Evolutionary conservation across 2,888 invertebrate genomes (phyloP).

Genomic region (Dromius quadrimaculatus): DNA sequence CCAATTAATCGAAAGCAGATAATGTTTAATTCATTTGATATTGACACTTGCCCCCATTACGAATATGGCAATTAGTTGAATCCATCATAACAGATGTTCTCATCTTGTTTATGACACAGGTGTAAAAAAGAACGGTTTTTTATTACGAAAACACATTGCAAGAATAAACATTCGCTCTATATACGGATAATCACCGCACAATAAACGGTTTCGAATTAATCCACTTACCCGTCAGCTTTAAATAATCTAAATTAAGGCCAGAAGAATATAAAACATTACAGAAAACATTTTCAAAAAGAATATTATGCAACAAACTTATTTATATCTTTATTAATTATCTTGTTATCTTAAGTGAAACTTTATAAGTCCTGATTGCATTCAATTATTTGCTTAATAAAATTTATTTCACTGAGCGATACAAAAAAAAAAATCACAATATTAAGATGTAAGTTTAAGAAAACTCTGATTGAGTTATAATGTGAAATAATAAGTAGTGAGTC

Average conservation of each 20-base stretch:
- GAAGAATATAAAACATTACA: too few species aligned
- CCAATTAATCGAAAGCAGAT: constrained; percentile 7
- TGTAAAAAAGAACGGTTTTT: constrained; percentile 12
- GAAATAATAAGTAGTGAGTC: too few species aligned
- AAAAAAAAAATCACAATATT: too few species aligned
- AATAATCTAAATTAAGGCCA: constrained; percentile 12
- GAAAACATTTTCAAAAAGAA: too few species aligned
- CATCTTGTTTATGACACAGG: not conserved
- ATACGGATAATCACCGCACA: constrained; percentile 32
- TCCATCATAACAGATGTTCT: constrained; percentile 36
- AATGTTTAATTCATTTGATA: constrained; percentile 34
- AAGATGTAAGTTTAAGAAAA: too few species aligned
- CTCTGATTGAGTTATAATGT: too few species aligned
- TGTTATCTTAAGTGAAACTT: too few species aligned
- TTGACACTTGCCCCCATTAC: constrained; percentile 2
- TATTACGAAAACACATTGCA: constrained; percentile 38
- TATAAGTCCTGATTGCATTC: too few species aligned
- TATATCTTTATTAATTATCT: too few species aligned
- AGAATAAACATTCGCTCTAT: constrained; percentile 33
- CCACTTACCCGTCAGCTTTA: not conserved
- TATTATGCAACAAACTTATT: too few species aligned
- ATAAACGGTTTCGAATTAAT: constrained; percentile 15
- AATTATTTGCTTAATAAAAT: too few species aligned
- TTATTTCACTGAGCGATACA: too few species aligned
- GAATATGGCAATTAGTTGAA: constrained; percentile 35